Base-by-base conservation (phyloP, 2,113 vertebrate genomes). In the Hippocampus abdominalis region DNA sequence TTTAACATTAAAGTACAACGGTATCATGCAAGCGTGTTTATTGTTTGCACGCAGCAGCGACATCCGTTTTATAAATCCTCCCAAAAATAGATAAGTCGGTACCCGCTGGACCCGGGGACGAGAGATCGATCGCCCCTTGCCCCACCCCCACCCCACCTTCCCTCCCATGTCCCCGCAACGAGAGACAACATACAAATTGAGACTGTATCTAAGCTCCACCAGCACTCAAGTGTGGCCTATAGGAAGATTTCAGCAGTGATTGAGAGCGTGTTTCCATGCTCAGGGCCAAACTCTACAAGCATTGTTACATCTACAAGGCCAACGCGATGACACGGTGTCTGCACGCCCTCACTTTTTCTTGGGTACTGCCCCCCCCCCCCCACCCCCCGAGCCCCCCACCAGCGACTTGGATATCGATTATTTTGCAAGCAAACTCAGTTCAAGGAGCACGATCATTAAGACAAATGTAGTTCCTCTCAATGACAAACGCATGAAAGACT, bases 141-240 rank as follows among this genome's bases (percentile, higher is more conserved):
- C 87, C 82, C 70, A 75, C 79, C 88, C 12, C 12, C 18, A 86
- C 82, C 69, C 76, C 79, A 71, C 66, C 51, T 88, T 44, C 12
- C 32, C 87, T 84, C 71, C 77, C 78, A 72, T 68, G 89, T 92
- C 90, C 6, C 54, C 12, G 23, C 83, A 77, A 75, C 64, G 74
- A 86, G 87, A 91, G 90, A 91, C 90, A 91, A 90, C 90, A 87
- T 89, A 91, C 91, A 93, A 93, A 93, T 93, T 92, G 91, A 93
- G 92, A 92, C 90, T 83, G 90, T 90, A 91, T 87, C 84, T 88
- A 91, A 91, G 86, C 88, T 89, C 85, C 87, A 90, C 85, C 77
- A 87, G 87, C 90, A 90, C 89, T 86, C 88, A 88, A 88, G 87
- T 93, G 91, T 92, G 84, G 91, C 89, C 91, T 80, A 77, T 87